Conservation (phyloP, 2,113 vertebrate genomes). For the Brachyistius frenatus region DNA sequence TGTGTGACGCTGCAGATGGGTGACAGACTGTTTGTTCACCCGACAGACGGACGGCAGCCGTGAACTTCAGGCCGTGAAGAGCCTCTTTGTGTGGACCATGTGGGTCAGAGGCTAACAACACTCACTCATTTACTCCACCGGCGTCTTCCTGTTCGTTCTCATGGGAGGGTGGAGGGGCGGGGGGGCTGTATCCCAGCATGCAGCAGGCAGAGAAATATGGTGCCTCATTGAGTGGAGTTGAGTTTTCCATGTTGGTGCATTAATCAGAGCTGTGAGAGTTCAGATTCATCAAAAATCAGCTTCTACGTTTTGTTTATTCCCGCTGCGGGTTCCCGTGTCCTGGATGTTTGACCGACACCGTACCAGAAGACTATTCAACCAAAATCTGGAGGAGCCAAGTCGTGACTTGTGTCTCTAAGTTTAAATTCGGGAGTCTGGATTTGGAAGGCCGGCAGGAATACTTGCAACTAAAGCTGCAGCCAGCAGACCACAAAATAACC, state of each 20-base stretch:
- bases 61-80: constrained; percentile 32
- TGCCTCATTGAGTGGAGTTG: background rate
- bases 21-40: constrained; percentile 24
- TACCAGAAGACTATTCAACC: too few relatives aligned
- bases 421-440: too few relatives aligned
- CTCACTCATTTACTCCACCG: constrained; percentile 11
- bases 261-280: too few relatives aligned
- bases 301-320: too few relatives aligned
- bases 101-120: constrained; percentile 56
- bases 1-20: background rate
- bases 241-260: background rate
- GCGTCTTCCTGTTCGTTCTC: constrained; percentile 27
- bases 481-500: background rate
- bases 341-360: too few relatives aligned
- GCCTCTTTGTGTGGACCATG: constrained; percentile 42
- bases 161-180: background rate
- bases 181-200: constrained; percentile 33
- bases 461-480: too few relatives aligned
- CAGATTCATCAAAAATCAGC: too few relatives aligned
- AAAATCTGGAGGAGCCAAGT: too few relatives aligned
- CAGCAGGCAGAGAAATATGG: background rate
- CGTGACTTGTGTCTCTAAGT: too few relatives aligned
- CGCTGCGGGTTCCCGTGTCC: too few relatives aligned
- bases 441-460: too few relatives aligned
- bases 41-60: background rate